Evolutionary conservation across 2,888 invertebrate species (phyloP), one percentile per base, ranked within the genome.

Genomic region (Apantesis nais): DNA sequence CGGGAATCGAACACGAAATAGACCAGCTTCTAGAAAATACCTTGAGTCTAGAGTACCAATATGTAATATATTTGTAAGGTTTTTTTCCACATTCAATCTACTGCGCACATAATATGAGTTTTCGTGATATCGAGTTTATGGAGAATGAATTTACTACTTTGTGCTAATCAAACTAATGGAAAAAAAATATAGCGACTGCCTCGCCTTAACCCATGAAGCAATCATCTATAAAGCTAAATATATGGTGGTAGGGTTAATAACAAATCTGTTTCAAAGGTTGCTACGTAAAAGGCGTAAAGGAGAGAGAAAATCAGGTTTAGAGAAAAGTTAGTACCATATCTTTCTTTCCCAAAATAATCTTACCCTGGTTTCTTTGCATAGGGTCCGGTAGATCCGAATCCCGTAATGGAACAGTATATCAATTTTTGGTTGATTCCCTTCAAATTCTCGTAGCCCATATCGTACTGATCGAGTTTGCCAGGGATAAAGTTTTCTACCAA

Each of bases 401-500:
- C 99, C 67, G 98, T 98, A 67, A 99, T 96, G 0, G 99, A 98
- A 91, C 99, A 99, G 89, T 99, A 99, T 75, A 99, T 97, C 29
- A 99, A 94, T 68, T 96, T 96, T 0, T 99, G 98, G 62, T 98
- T 97, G 4, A 97, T 83, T 66, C 91, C 85, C 65, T 95, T 96
- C 44, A 99, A 86, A 55, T 96, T 95, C 19, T 97, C 94, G 88
- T 98, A 99, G n/a, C 98, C 98, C 68, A 99, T 92, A 1, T 97
- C 96, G 73, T 98, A 93, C 71, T 96, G 90, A 22, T 96, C 96
- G 80, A 99, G 91, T 85, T 98, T 98, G 0, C 99, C 99, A 0
- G 99, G 99, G 0, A 99, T 94, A 92, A 97, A 99, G 92, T 99
- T 99, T 90, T 99, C 99, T 1, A 99, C 96, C 3, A 99, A 86